Base-by-base conservation (phyloP, 2,888 invertebrate species). In the Gerris lacustris region DNA sequence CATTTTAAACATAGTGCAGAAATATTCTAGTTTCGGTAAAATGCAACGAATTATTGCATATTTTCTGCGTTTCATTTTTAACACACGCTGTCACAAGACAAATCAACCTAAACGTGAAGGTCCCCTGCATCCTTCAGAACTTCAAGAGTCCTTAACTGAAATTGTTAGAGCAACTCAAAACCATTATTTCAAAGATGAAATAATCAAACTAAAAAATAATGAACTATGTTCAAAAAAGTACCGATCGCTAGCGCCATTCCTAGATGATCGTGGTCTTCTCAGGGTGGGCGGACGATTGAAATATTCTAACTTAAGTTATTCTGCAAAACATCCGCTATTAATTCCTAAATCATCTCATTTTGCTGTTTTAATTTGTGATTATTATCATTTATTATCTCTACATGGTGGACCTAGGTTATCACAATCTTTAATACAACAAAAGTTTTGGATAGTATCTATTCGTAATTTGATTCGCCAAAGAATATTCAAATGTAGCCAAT, bases 291-390 rank as follows among this genome's bases (percentile, higher is more conserved):
- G 7, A 11, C 7, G 7, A 11, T 47, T 11, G 6, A 7, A 47
- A 47, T 6, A 7, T 47, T 47, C 47, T 11, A 47, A 47, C 7
- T 47, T 47, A 11, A 6, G 7, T 7, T 47, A 47, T n/a, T 47
- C 47, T 47, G 47, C 47, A 7, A 64, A 64, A n/a, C n/a, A 64
- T n/a, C 66, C 66, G 6, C 6, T 64, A 64, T 9, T 64, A 9
- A 64, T 64, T 7, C 66, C 66, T 31, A 64, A 64, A 6, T 7
- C 6, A n/a, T 64, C 66, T n/a, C 6, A 64, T 64, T n/a, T 64
- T 64, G 66, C 66, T 64, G n/a, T 9, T n/a, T 31, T 64, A n/a
- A 64, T 64, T 7, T 64, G 66, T 64, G 66, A 64, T 64, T n/a
- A 64, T 31, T 64, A 18, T 64, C 66, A 64, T n/a, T 6, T 18